Evolutionary conservation across 2,888 invertebrate species (phyloP).

Genomic region (Plagiodera versicolora): DNA sequence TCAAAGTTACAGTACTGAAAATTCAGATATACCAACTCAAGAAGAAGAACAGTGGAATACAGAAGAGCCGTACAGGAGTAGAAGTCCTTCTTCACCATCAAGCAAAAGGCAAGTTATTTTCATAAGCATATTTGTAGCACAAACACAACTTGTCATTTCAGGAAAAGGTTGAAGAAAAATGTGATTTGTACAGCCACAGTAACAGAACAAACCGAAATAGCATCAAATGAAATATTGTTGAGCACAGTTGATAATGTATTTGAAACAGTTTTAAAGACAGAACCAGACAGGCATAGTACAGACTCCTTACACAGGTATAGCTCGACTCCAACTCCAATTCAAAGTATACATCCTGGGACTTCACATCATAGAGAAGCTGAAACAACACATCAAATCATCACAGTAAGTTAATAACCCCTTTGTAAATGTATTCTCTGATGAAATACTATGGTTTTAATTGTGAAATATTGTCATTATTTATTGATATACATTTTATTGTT

Average conservation of each 20-base stretch:
- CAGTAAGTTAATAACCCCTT: constrained; percentile 19
- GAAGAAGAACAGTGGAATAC: constrained; percentile 62
- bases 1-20: constrained; percentile 61
- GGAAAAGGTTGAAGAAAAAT: constrained; percentile 65
- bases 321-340: constrained; percentile 33
- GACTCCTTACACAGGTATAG: constrained; percentile 29
- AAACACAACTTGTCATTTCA: too few species aligned
- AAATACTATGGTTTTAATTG: too few species aligned
- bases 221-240: constrained; percentile 54
- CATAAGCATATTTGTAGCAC: not conserved
- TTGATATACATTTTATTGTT: too few species aligned
- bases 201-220: constrained; percentile 58
- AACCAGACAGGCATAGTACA: constrained; percentile 48
- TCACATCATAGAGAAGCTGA: constrained; percentile 59
- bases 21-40: constrained; percentile 59
- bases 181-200: constrained; percentile 55
- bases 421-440: too few species aligned
- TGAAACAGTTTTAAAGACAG: constrained; percentile 44
- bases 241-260: constrained; percentile 52
- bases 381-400: constrained; percentile 23
- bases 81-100: constrained; percentile 59
- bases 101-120: constrained; percentile 46
- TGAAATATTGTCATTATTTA: too few species aligned
- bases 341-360: constrained; percentile 53
- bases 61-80: constrained; percentile 63